Conservation (phyloP, 2,113 vertebrate species). For the Prionailurus bengalensis region DNA sequence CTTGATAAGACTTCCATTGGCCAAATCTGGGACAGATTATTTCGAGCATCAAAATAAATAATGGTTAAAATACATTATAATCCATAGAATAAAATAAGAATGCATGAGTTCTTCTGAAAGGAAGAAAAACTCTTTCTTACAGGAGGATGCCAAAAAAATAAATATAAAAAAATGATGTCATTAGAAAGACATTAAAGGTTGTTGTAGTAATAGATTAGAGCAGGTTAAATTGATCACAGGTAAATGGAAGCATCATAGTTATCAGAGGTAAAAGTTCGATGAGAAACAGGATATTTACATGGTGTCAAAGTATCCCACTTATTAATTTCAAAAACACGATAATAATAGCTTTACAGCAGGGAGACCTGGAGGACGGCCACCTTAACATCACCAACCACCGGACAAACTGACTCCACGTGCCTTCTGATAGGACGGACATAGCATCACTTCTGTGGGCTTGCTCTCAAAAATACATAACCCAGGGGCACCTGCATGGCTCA, state of each 20-base stretch:
- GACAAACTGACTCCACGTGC: not conserved
- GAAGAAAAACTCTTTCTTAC: not conserved
- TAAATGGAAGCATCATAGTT: not conserved
- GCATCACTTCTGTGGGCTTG: not conserved
- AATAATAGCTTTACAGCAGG: not conserved
- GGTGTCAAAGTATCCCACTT: not conserved
- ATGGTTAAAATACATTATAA: not conserved
- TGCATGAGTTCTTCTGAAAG: not conserved
- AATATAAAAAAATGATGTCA: not conserved
- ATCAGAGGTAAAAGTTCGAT: not conserved
- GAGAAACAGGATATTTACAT: not conserved
- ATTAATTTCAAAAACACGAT: conserved; percentile 52
- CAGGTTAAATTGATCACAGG: not conserved
- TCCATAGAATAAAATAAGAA: not conserved
- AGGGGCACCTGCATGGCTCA: too few relatives aligned
- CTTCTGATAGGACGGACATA: not conserved
- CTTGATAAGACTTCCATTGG: not conserved
- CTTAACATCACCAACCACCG: not conserved
- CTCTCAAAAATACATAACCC: not conserved
- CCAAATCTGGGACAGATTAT: not conserved
- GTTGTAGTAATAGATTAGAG: not conserved
- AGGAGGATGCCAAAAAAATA: not conserved
- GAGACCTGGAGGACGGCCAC: not conserved
- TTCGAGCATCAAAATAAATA: not conserved
- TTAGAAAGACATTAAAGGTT: conserved; percentile 24